A percentile compares a stretch with the other conserved stretches of the same genome.
Evolutionary conservation across 2,113 vertebrate species (phyloP).

Genomic region (Pedetes capensis): DNA sequence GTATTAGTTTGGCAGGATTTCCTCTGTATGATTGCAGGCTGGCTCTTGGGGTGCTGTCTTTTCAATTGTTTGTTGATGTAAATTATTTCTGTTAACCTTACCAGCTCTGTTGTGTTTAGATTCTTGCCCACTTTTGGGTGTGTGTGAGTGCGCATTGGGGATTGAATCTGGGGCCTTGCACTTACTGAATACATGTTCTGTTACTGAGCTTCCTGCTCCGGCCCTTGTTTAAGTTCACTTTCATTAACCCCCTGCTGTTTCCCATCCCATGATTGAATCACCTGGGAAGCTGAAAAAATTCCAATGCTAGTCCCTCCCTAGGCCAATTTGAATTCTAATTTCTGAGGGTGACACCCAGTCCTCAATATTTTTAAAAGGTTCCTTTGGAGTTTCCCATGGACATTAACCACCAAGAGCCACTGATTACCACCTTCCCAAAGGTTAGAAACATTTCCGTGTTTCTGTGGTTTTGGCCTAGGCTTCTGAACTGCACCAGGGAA

Average conservation of each 20-base stretch:
- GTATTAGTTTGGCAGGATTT: neutral
- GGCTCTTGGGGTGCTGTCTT: neutral
- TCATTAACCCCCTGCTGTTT: neutral
- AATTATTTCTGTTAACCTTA: neutral
- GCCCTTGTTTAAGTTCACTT: neutral
- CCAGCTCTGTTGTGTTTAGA: neutral
- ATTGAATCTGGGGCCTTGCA: neutral
- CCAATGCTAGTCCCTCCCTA: neutral
- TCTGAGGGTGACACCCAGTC: neutral
- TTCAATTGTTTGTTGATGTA: neutral
- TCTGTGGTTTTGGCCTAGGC: neutral
- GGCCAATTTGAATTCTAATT: neutral
- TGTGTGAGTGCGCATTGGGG: neutral
- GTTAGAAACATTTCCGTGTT: neutral
- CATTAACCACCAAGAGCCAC: neutral
- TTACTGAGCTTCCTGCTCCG: too few relatives aligned
- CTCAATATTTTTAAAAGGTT: neutral
- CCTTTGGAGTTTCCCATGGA: neutral
- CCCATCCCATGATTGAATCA: neutral
- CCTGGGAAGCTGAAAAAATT: neutral
- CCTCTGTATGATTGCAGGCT: neutral
- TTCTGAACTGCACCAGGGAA: neutral
- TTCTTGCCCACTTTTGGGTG: too few relatives aligned
- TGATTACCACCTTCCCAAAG: neutral
- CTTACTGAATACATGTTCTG: neutral